Evolutionary conservation across 2,888 invertebrate species (phyloP), one percentile per base, ranked within the genome.

Genomic region (Cremastobaeus sp.): DNA sequence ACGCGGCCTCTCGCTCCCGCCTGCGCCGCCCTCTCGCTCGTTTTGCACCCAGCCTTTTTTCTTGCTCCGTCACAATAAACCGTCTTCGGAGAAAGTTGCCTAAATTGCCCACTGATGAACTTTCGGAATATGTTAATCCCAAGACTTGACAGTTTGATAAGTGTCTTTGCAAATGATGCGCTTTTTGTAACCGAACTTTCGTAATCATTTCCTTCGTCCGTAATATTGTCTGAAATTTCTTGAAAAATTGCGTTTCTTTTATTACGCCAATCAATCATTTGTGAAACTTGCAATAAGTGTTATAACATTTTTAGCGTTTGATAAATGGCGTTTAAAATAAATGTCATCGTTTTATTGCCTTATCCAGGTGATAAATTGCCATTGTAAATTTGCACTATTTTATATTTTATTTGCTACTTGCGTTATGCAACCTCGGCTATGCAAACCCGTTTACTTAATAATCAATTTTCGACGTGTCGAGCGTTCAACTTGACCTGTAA

Each of bases 121-220:
- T 52, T 64, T 41, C 50, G 43, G 50, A 62, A 32, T 62, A 62
- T 62, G 59, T 45, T 47, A 57, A 45, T 57, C 35, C 9, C 25
- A 8, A 14, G 11, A 5, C 32, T 41, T 39, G 39, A 54, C 55
- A 41, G 41, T 30, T 39, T 55, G 55, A 28, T 41, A 55, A 55
- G 41, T 32, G 41, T 55, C 6, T 18, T 43, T 30, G 41, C 12
- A 41, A 41, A 55, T 20, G 55, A 55, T n/a, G 20, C n/a, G 1
- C 17, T 18, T 17, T 20, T 54, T 39, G n/a, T n/a, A 32, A 48
- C 5, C 15, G n/a, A 41, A 30, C n/a, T 18, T 32, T 30, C 18
- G 30, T 14, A 30, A 32, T 48, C 18, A 32, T 32, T 32, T 30
- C n/a, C n/a, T n/a, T 28, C 30, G 35, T 1, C 14, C 35, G 35